Conservation (phyloP, 2,797 vertebrate species). For the Phylloscopus collybita region DNA sequence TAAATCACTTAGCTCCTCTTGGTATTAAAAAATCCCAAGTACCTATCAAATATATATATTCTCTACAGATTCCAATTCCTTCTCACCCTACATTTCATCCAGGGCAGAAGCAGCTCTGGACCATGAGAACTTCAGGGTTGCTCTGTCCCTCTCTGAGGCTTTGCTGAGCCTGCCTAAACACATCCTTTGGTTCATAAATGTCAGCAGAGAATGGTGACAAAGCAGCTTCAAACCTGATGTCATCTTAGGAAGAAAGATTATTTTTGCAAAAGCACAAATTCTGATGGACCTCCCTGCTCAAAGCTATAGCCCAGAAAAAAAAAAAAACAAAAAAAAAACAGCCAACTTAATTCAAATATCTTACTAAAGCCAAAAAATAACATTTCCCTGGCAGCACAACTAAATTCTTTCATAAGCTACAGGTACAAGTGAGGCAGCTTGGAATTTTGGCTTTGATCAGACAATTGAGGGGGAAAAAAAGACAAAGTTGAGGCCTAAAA, state of each 20-base stretch:
- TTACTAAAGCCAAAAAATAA: background rate
- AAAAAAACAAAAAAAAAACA: background rate
- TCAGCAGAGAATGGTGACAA: background rate
- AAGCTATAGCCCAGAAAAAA: background rate
- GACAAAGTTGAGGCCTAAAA: background rate
- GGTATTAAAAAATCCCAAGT: background rate
- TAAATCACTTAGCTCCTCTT: background rate
- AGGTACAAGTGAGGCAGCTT: background rate
- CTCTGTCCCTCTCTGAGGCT: background rate
- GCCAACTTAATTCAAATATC: background rate
- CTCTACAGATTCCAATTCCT: background rate
- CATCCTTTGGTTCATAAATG: background rate
- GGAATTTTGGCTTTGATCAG: background rate
- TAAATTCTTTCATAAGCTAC: background rate
- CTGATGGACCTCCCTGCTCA: background rate
- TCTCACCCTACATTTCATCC: background rate
- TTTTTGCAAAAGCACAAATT: slow-evolving; percentile 2
- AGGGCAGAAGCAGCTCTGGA: background rate
- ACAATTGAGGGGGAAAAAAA: background rate
- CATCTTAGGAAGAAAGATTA: background rate
- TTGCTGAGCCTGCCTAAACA: background rate
- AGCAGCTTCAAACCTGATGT: background rate
- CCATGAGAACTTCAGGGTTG: background rate
- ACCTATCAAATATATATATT: background rate
- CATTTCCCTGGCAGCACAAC: background rate